Evolutionary conservation across 2,113 vertebrate genomes (phyloP).

Genomic region (Paedocypris sp.): DNA sequence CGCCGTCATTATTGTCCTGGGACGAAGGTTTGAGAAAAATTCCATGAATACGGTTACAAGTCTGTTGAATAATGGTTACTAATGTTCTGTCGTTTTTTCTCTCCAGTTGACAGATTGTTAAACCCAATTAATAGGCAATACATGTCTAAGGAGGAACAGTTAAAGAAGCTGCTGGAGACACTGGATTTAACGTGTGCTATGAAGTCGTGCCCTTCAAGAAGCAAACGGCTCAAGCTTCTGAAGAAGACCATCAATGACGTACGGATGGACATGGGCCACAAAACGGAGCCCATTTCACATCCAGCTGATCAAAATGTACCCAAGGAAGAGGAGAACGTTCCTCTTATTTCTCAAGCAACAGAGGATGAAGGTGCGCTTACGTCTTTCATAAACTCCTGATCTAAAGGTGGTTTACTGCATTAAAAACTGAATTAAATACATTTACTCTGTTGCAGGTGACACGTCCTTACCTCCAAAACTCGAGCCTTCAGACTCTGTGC

Average conservation of each 20-base stretch:
- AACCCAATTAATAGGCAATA: constrained; percentile 71
- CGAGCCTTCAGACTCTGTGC: constrained; percentile 77
- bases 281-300: constrained; percentile 50
- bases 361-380: constrained; percentile 65
- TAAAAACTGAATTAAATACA: background rate
- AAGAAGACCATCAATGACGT: constrained; percentile 81
- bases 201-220: constrained; percentile 90
- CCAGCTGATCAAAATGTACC: constrained; percentile 45
- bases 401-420: background rate
- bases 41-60: background rate
- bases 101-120: constrained; percentile 86
- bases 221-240: constrained; percentile 85
- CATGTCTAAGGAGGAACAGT: constrained; percentile 80
- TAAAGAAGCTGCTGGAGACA: constrained; percentile 82
- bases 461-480: constrained; percentile 75
- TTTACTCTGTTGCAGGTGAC: constrained; percentile 63
- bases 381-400: background rate
- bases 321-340: constrained; percentile 46
- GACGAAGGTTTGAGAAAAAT: too few species aligned
- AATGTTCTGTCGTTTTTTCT: constrained; percentile 7
- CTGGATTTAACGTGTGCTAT: constrained; percentile 84
- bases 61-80: background rate
- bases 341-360: constrained; percentile 43
- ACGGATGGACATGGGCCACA: constrained; percentile 74
- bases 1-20: constrained; percentile 76